These are phyloP conservation scores for Antedon mediterranea DNA, from an alignment of 53 echinoderm and acorn worm species.

Conservation along the genomic window DNA sequence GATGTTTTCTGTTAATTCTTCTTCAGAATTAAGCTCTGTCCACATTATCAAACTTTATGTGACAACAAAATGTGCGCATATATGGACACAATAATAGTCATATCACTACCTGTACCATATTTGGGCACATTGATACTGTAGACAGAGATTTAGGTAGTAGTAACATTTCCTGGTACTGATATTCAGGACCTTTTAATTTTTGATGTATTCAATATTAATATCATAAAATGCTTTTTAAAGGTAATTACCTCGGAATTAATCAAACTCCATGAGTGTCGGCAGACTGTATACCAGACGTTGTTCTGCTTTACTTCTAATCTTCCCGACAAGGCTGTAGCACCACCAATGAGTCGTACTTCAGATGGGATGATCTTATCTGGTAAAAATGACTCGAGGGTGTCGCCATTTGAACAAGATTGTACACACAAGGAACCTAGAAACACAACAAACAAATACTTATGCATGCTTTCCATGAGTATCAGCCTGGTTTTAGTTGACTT, in stretches of 20 bases:
- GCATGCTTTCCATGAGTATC: too few relatives aligned
- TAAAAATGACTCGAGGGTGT: constrained; percentile 20
- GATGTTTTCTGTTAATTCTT: neutral
- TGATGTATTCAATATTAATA: neutral
- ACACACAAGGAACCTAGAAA: constrained; percentile 43
- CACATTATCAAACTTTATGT: too few relatives aligned
- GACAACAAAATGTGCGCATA: too few relatives aligned
- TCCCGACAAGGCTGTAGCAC: constrained; percentile 45
- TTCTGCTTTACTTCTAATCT: constrained; percentile 45
- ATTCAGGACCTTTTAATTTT: neutral
- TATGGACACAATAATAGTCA: too few relatives aligned
- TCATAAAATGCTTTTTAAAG: too few relatives aligned
- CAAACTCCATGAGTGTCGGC: constrained; percentile 50
- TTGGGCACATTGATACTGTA: too few relatives aligned
- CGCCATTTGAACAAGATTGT: constrained; percentile 23
- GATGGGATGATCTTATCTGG: constrained; percentile 10
- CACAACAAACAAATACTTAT: neutral
- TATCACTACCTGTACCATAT: too few relatives aligned
- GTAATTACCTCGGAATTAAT: constrained; percentile 55
- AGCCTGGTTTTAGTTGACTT: too few relatives aligned
- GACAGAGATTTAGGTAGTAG: neutral
- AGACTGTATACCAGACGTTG: constrained; percentile 66
- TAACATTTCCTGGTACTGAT: too few relatives aligned
- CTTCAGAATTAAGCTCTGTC: too few relatives aligned
- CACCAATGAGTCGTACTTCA: constrained; percentile 53